Base-by-base conservation (phyloP, 1,140 invertebrate genomes). In the Eurosta solidaginis region DNA sequence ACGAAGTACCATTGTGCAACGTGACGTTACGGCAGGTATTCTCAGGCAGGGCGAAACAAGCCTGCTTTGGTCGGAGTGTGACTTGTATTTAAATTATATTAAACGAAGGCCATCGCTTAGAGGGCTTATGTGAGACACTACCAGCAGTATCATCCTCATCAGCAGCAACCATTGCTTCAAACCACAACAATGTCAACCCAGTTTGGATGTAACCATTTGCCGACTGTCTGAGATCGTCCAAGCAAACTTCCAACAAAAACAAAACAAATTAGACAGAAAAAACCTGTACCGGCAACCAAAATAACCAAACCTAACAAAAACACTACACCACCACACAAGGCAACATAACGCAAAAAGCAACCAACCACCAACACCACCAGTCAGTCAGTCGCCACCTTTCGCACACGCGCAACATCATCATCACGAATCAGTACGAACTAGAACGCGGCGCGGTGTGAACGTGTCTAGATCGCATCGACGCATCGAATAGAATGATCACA, bases 191-290 rank as follows among this genome's bases (percentile, higher is more conserved):
- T 20, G 33, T 20, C 25, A 20, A 40, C 12, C n/a, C n/a, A 40
- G n/a, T n/a, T 14, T 20, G 52, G 10, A 54, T 12, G 45, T n/a
- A 20, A 20, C 59, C 59, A n/a, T 6, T 20, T 68, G 14, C 40
- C 59, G 59, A 68, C 14, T n/a, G 59, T 68, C 59, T 68, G 59
- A 22, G 59, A 68, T 68, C 59, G 40, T 20, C 59, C 33, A 68
- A 68, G 59, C 59, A 68, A 68, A 68, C 59, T 68, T 68, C 59
- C 59, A 40, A 14, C 59, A 22, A 40, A 68, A 29, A 40, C 22
- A 49, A 20, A 42, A 40, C 59, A 20, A 40, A 33, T 68, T 68
- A 33, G 59, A 68, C n/a, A n/a, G n/a, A n/a, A n/a, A n/a, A n/a
- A n/a, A n/a, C n/a, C n/a, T n/a, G n/a, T n/a, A n/a, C n/a, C n/a